A percentile compares a stretch with the other conserved stretches of the same genome.
phyloP scores from a whole-genome alignment of 2,888 invertebrate species.

The Acanthacorydalis orientalis region DNA sequence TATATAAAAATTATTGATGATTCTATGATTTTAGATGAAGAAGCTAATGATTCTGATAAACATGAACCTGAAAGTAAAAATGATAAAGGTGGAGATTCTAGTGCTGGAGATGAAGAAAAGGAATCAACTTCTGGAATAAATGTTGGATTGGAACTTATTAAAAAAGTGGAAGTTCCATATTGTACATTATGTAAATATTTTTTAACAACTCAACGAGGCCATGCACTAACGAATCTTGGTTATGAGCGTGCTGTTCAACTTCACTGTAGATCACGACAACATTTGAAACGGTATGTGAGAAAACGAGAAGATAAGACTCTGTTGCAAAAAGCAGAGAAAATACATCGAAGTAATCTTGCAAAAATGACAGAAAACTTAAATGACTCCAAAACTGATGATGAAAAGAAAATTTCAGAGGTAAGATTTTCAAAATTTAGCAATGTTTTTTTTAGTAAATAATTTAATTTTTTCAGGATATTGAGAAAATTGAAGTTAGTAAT shows the following conservation, averaged over 20 bases:
- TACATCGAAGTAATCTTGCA: conserved; percentile 39
- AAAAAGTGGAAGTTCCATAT: conserved; percentile 60
- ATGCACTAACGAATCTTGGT: conserved; percentile 27
- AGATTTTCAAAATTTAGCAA: neutral
- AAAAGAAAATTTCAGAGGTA: conserved; percentile 8
- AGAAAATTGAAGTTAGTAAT: conserved; percentile 5
- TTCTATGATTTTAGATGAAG: conserved; percentile 15
- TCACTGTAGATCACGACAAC: conserved; percentile 60
- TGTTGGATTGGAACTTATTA: conserved; percentile 61
- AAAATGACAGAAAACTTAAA: conserved; percentile 14
- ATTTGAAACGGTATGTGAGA: conserved; percentile 60
- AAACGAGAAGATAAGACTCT: conserved; percentile 62
- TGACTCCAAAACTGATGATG: conserved; percentile 16
- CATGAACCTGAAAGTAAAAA: conserved; percentile 15
- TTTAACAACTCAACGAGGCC: conserved; percentile 28
- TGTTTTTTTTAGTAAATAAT: conserved; percentile 6
- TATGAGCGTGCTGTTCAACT: conserved; percentile 43
- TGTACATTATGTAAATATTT: conserved; percentile 68
- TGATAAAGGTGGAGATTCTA: conserved; percentile 31
- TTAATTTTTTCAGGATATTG: neutral
- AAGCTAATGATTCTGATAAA: conserved; percentile 26
- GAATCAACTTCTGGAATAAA: conserved; percentile 21
- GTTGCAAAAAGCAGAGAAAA: conserved; percentile 51
- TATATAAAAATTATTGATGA: too few species aligned
- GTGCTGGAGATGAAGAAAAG: conserved; percentile 18